Percentiles rank a stretch among this genome's conserved stretches.
Conservation (phyloP, 30 jellyfish, hydroid and myxozoan genomes). For the Aurelia aurita region DNA sequence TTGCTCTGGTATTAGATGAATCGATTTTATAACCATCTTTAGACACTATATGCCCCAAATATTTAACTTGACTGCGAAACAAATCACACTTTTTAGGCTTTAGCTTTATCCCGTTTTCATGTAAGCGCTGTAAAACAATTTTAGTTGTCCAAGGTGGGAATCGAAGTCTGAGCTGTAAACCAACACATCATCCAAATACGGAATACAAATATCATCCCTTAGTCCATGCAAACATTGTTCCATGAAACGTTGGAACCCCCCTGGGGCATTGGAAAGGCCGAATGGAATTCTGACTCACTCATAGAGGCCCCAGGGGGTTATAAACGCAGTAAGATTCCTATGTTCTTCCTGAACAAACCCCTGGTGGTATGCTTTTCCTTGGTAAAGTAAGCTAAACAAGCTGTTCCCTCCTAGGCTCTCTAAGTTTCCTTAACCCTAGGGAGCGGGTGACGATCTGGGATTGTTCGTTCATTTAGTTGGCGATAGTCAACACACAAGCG, state of each 20-base stretch:
- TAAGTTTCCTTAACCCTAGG: too few species aligned
- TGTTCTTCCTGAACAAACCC: too few species aligned
- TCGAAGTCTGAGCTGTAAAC: constrained; percentile 20
- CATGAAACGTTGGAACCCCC: too few species aligned
- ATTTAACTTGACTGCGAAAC: constrained; percentile 12
- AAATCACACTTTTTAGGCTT: constrained; percentile 25
- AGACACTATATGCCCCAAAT: constrained; percentile 7
- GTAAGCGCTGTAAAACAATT: constrained; percentile 16
- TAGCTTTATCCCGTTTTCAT: constrained; percentile 28
- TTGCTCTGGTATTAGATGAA: background rate
- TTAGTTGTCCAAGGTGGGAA: constrained; percentile 8
- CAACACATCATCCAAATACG: constrained; percentile 36
- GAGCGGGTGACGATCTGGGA: too few species aligned
- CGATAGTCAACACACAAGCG: too few species aligned
- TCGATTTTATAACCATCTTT: background rate
- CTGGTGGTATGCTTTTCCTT: too few species aligned
- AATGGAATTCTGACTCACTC: background rate
- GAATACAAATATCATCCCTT: constrained; percentile 27
- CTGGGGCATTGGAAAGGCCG: background rate
- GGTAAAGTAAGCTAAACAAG: too few species aligned
- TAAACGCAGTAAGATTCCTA: background rate
- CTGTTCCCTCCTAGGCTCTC: too few species aligned
- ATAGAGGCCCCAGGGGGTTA: background rate
- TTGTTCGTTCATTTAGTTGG: too few species aligned
- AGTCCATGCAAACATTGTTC: constrained; percentile 7